A percentile compares a stretch with the other conserved stretches of the same genome.
Evolutionary conservation across 2,797 vertebrate genomes (phyloP).

Genomic region (Protonibea diacanthus): DNA sequence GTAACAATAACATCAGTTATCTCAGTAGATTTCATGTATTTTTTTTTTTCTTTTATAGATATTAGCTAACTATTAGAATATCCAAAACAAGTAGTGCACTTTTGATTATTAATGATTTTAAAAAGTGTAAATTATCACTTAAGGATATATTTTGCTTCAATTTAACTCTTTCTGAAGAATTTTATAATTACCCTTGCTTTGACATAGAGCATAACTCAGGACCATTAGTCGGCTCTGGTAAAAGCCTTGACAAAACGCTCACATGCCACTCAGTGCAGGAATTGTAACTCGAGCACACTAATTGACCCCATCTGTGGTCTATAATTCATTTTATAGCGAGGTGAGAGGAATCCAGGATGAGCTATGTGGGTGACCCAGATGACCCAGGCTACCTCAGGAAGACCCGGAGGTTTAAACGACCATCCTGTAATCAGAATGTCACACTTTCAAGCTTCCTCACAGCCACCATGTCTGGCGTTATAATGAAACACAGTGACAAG

Average conservation of each 20-base stretch:
- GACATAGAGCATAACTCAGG: not conserved
- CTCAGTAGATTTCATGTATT: not conserved
- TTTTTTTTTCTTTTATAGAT: not conserved
- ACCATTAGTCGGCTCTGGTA: not conserved
- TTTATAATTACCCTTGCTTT: not conserved
- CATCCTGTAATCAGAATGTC: not conserved
- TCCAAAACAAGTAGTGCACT: not conserved
- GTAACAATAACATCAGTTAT: not conserved
- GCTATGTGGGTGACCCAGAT: conserved; percentile 31
- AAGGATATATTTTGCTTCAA: not conserved
- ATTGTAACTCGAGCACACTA: conserved; percentile 19
- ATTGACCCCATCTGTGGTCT: conserved; percentile 37
- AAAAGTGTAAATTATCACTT: too few relatives aligned
- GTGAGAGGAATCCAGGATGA: conserved; percentile 30
- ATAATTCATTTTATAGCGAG: conserved; percentile 32
- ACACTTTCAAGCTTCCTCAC: not conserved
- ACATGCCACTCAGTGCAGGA: not conserved
- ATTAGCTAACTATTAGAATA: not conserved
- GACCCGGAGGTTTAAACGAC: not conserved
- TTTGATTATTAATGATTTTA: too few relatives aligned
- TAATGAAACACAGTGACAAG: not conserved
- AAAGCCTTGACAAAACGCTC: not conserved
- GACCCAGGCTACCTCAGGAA: conserved; percentile 18
- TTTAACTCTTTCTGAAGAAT: too few relatives aligned
- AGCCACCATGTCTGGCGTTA: not conserved